Base-by-base conservation (phyloP, 2,888 invertebrate genomes). In the Aleiodes alternator region DNA sequence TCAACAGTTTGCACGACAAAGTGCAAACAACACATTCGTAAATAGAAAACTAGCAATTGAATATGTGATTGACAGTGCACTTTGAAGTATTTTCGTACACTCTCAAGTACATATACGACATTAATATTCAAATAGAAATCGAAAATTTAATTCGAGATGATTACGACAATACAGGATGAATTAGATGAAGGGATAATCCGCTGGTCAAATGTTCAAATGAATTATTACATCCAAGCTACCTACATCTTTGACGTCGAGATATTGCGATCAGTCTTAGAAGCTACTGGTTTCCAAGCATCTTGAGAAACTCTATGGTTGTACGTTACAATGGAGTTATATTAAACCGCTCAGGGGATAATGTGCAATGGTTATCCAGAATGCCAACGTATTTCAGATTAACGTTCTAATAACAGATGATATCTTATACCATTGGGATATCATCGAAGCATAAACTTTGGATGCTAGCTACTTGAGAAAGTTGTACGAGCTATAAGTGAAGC, bases 401-500 rank as follows among this genome's bases (percentile, higher is more conserved):
- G 77, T 81, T 77, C 82, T 86, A 87, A 86, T 85, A 86, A 84
- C 82, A 83, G 84, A 86, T 85, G 85, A 86, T 86, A 85, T 85
- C 86, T 85, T 76, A 76, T 79, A 78, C 83, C 84, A 66, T 76
- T 78, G 82, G 83, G 86, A 83, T 82, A 80, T 78, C 79, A 81
- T 81, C 82, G 56, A 69, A 55, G 69, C 82, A 83, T 82, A 83
- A 84, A 85, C 84, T 85, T 82, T 82, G 78, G 80, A 82, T 80
- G 77, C 82, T 80, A 50, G 68, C 81, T 81, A 79, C 84, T 83
- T 80, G 80, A 81, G 78, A 76, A 84, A 84, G 81, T 83, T 82
- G 76, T 78, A 7, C 31, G 34, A 51, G 34, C 64, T 51, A 64
- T 14, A 50, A 57, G 53, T 53, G n/a, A 56, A 50, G 66, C 56